Evolutionary conservation across 2,113 vertebrate genomes (phyloP), one percentile per base, ranked within the genome.

Genomic region (Tachuris rubrigastra): DNA sequence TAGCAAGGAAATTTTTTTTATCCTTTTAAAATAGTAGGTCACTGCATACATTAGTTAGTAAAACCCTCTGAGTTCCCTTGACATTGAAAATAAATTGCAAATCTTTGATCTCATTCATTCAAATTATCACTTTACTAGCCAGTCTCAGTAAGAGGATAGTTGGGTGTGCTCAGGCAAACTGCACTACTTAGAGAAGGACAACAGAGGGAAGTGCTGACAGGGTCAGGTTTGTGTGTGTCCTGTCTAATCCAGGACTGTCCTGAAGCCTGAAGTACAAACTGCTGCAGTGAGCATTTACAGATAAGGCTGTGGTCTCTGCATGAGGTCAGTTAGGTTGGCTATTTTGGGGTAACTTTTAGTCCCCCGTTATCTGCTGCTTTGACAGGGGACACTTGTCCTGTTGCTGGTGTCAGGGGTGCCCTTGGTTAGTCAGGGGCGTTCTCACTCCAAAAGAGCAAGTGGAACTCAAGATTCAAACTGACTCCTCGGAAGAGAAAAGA

Each of bases 201-300:
- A 5, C 24, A 41, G 53, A 46, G 68, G 35, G 44, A 55, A 42
- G 35, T 1, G 0, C 52, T 33, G 65, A 37, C 42, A 15, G 24
- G 6, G 5, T 6, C 2, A 3, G 31, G 21, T 56, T 52, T 71
- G 37, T 3, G 2, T 5, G 14, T 63, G 9, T 44, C 35, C 33
- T 63, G n/a, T 77, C 21, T 31, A 2, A 60, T 50, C 25, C 30
- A 4, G 16, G 42, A 1, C 16, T 76, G 21, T 68, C 49, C 77
- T 39, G 31, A 14, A 65, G 63, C 23, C 35, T 39, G 33, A 31
- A 47, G 41, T 9, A 25, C 23, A 25, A 44, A 10, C 72, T 2
- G 22, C 52, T 37, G 0, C 5, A 6, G 4, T 1, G 3, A 20
- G 13, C 0, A 0, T 41, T 71, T 12, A 47, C 52, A 58, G 56